Percentiles rank a stretch among this genome's conserved stretches.
phyloP scores from a whole-genome alignment of 1,140 invertebrate genomes.

The Leptestheria dahalacensis region DNA sequence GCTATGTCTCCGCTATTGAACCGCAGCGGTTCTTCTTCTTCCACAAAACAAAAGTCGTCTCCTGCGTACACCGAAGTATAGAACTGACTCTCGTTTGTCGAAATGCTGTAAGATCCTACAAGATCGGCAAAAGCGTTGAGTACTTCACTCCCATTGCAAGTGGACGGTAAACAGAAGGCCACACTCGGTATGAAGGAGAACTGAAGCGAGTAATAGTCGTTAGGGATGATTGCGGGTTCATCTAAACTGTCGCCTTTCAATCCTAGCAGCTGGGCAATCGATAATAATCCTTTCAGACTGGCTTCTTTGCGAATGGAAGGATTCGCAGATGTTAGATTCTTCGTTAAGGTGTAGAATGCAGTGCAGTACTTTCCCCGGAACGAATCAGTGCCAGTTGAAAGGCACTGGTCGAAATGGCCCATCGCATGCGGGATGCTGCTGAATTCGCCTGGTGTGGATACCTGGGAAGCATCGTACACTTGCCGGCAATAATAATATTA shows the following conservation, averaged over 20 bases:
- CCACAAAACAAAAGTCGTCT: slow-evolving; percentile 8
- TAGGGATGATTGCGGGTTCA: neutral
- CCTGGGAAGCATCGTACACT: neutral
- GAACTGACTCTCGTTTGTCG: neutral
- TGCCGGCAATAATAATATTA: no score
- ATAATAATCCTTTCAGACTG: neutral
- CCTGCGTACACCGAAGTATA: neutral
- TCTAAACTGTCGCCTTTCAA: neutral
- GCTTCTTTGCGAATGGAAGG: neutral
- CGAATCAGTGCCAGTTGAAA: slow-evolving; percentile 2
- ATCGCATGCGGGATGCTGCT: neutral
- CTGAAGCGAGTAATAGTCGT: neutral
- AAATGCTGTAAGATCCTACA: neutral
- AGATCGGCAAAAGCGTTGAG: neutral
- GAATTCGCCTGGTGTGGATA: neutral
- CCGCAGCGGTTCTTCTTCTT: neutral
- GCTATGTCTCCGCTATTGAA: slow-evolving; percentile 2
- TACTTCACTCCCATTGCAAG: slow-evolving; percentile 8
- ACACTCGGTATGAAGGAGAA: slow-evolving; percentile 6
- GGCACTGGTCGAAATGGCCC: slow-evolving; percentile 13
- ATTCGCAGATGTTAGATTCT: neutral
- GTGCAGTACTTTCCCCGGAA: slow-evolving; percentile 13
- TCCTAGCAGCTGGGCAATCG: slow-evolving; percentile 1
- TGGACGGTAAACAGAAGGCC: slow-evolving; percentile 12
- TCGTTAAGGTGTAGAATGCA: neutral